These are phyloP conservation scores for Strix uralensis DNA, from an alignment of 2,113 vertebrate genomes.

Conservation along the genomic window DNA sequence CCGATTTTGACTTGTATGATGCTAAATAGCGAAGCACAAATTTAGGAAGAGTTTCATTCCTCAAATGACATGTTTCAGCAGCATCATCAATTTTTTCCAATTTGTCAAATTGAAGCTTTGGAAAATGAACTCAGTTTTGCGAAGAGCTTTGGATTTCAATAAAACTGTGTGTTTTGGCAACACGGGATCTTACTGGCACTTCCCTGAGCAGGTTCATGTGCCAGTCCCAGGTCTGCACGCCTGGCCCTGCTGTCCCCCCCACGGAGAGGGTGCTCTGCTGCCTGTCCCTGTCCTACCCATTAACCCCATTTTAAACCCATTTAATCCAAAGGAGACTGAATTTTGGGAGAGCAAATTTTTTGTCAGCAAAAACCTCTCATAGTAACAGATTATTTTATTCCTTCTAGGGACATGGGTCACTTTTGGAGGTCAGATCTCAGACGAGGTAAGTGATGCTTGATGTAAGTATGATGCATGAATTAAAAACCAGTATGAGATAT, in stretches of 20 bases:
- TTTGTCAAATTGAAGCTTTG: not conserved
- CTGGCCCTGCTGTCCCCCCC: rapidly evolving
- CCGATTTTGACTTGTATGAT: not conserved
- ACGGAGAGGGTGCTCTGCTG: rapidly evolving
- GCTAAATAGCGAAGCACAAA: not conserved
- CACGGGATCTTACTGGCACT: not conserved
- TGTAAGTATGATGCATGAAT: not conserved
- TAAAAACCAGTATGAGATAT: not conserved
- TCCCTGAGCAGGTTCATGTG: not conserved
- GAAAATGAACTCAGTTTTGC: not conserved
- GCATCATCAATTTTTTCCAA: not conserved
- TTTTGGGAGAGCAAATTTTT: not conserved
- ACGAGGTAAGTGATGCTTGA: constrained; percentile 84
- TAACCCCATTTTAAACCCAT: not conserved
- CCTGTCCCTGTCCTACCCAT: not conserved
- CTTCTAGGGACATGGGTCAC: constrained; percentile 95
- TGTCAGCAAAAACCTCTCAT: not conserved
- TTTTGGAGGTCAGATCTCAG: constrained; percentile 96
- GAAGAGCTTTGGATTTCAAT: not conserved
- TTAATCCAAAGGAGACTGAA: not conserved
- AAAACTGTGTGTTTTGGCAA: not conserved
- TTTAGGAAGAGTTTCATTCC: not conserved
- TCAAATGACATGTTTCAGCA: not conserved
- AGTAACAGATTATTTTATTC: not conserved
- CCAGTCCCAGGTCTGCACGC: rapidly evolving